A percentile compares a stretch with the other conserved stretches of the same genome.
Evolutionary conservation across 1,140 invertebrate species (phyloP).

Genomic region (Trachymyrmex septentrionalis): DNA sequence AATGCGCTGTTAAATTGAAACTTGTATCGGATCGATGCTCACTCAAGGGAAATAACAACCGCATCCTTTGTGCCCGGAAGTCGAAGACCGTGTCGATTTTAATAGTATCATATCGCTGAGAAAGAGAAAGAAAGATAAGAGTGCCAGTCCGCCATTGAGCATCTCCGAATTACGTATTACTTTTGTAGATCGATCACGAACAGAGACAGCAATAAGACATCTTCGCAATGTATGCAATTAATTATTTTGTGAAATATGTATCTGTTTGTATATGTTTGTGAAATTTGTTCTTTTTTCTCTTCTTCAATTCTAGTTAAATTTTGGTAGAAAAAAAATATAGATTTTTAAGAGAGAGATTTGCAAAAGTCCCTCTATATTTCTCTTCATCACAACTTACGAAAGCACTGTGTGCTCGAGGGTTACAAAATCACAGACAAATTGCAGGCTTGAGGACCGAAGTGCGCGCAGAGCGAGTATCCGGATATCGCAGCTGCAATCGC

Average conservation of each 20-base stretch:
- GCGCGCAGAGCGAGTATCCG: background rate
- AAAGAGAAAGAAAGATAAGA: background rate
- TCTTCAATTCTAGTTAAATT: background rate
- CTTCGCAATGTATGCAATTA: background rate
- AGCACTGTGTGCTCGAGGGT: background rate
- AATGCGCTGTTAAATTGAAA: constrained; percentile 56
- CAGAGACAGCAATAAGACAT: background rate
- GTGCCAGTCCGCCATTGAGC: background rate
- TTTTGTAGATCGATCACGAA: background rate
- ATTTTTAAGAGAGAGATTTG: background rate
- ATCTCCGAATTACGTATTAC: background rate
- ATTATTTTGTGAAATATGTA: background rate
- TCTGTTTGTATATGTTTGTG: too few species aligned
- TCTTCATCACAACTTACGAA: too few species aligned
- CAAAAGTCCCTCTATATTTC: too few species aligned
- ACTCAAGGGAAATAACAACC: constrained; percentile 33
- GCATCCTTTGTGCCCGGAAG: constrained; percentile 25
- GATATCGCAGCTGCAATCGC: constrained; percentile 15
- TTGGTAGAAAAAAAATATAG: background rate
- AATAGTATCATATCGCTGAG: constrained; percentile 23
- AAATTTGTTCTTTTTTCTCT: background rate
- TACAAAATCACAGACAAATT: constrained; percentile 18
- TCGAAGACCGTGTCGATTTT: constrained; percentile 27
- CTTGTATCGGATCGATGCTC: constrained; percentile 40
- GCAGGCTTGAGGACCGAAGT: background rate